A percentile compares a stretch with the other conserved stretches of the same genome.
These are phyloP conservation scores for Syngnathus typhle DNA, from an alignment of 2,113 vertebrate genomes.

Conservation along the genomic window DNA sequence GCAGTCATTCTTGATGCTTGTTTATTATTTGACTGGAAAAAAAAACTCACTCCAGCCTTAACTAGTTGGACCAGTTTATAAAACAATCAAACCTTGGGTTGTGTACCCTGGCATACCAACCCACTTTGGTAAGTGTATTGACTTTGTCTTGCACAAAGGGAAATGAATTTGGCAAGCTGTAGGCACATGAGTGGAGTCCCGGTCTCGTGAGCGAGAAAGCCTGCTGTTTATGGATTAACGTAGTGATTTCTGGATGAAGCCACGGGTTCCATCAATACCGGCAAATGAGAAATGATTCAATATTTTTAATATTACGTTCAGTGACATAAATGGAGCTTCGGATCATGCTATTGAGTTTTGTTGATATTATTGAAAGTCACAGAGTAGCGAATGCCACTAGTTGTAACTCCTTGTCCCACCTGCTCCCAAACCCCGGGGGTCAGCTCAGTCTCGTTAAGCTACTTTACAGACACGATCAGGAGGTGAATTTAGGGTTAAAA, in stretches of 20 bases:
- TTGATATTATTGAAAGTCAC: neutral
- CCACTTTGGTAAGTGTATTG: slow-evolving; percentile 48
- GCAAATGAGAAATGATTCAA: slow-evolving; percentile 6
- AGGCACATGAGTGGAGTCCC: slow-evolving; percentile 16
- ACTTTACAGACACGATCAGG: slow-evolving; percentile 30
- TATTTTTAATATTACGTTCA: slow-evolving; percentile 4
- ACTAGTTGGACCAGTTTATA: slow-evolving; percentile 44
- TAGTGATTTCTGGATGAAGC: slow-evolving; percentile 18
- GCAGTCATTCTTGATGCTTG: neutral
- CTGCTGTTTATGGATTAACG: slow-evolving; percentile 46
- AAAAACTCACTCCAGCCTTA: slow-evolving; percentile 15
- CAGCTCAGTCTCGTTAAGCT: slow-evolving; percentile 35
- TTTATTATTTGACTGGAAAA: slow-evolving; percentile 1
- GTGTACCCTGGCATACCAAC: slow-evolving; percentile 37
- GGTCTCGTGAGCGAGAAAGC: slow-evolving; percentile 44
- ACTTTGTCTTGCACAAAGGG: slow-evolving; percentile 42
- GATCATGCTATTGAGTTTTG: too few species aligned
- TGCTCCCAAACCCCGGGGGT: slow-evolving; percentile 12
- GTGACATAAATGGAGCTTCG: neutral
- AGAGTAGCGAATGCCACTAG: neutral
- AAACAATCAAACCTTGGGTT: slow-evolving; percentile 43
- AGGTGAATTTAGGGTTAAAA: slow-evolving; percentile 12
- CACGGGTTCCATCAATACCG: slow-evolving; percentile 13
- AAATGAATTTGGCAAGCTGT: slow-evolving; percentile 46
- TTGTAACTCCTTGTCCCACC: slow-evolving; percentile 12